Conservation (phyloP, 2,888 invertebrate species). For the Gymnoscelis rufifasciata region DNA sequence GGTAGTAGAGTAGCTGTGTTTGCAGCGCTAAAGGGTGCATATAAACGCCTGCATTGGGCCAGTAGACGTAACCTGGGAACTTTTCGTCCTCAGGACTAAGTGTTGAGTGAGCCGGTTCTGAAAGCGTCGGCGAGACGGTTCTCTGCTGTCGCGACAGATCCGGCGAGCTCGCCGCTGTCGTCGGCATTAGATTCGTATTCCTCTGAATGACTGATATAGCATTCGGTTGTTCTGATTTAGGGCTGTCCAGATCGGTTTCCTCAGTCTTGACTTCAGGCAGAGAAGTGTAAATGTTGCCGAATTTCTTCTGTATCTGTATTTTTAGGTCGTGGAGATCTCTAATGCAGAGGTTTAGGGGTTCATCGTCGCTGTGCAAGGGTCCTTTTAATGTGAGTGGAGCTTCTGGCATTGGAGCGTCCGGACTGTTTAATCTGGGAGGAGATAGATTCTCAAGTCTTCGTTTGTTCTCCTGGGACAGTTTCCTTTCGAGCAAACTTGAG, state of each 20-base stretch:
- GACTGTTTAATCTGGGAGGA: constrained; percentile 54
- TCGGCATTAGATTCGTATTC: constrained; percentile 56
- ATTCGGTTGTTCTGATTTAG: constrained; percentile 61
- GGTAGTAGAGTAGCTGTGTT: constrained; percentile 86
- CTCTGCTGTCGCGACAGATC: constrained; percentile 54
- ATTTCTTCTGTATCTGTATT: constrained; percentile 81
- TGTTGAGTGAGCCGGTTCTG: constrained; percentile 62
- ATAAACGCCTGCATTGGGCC: constrained; percentile 84
- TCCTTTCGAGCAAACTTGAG: constrained; percentile 83
- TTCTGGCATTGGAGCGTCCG: constrained; percentile 59
- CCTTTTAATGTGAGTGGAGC: constrained; percentile 55
- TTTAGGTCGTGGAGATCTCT: constrained; percentile 85
- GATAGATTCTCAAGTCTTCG: constrained; percentile 58
- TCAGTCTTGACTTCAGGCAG: constrained; percentile 80
- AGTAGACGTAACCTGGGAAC: constrained; percentile 81
- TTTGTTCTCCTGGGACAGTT: constrained; percentile 83
- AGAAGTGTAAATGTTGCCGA: constrained; percentile 81
- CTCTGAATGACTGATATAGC: constrained; percentile 71
- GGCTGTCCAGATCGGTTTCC: constrained; percentile 73
- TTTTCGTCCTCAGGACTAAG: constrained; percentile 54
- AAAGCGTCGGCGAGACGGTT: constrained; percentile 55
- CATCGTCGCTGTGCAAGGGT: constrained; percentile 74
- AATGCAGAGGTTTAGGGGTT: constrained; percentile 91
- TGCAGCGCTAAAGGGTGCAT: constrained; percentile 86
- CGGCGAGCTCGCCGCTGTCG: constrained; percentile 68